A percentile compares a stretch with the other conserved stretches of the same genome.
These are phyloP conservation scores for Calonectris borealis DNA, from an alignment of 2,113 vertebrate species.

Conservation along the genomic window DNA sequence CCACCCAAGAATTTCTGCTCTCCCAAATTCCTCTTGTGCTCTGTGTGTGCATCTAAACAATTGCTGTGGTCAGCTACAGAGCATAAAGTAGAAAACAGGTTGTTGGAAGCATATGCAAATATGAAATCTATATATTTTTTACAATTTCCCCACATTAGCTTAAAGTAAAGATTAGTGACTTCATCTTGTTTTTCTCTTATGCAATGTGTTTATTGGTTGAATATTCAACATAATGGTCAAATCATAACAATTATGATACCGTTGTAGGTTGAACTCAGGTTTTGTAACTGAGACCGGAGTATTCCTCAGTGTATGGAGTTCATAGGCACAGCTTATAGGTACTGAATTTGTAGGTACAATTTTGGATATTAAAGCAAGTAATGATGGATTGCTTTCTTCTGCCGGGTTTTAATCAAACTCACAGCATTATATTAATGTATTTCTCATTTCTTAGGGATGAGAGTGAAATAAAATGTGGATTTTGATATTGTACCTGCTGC, in stretches of 20 bases:
- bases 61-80: background rate
- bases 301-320: background rate
- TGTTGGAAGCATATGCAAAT: background rate
- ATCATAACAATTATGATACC: background rate
- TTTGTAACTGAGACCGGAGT: background rate
- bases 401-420: background rate
- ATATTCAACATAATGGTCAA: background rate
- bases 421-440: background rate
- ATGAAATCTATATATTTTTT: background rate
- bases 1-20: background rate
- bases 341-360: background rate
- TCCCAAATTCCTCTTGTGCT: background rate
- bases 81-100: background rate
- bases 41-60: background rate
- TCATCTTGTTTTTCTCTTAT: background rate
- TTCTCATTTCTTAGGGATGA: background rate
- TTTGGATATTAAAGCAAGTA: background rate
- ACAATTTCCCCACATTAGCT: background rate
- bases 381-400: background rate
- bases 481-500: conserved; percentile 4
- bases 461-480: background rate
- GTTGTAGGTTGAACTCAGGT: background rate
- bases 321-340: background rate
- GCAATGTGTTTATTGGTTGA: background rate
- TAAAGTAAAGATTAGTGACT: background rate